Evolutionary conservation across 2,797 vertebrate genomes (phyloP).

Genomic region (Anguilla anguilla): DNA sequence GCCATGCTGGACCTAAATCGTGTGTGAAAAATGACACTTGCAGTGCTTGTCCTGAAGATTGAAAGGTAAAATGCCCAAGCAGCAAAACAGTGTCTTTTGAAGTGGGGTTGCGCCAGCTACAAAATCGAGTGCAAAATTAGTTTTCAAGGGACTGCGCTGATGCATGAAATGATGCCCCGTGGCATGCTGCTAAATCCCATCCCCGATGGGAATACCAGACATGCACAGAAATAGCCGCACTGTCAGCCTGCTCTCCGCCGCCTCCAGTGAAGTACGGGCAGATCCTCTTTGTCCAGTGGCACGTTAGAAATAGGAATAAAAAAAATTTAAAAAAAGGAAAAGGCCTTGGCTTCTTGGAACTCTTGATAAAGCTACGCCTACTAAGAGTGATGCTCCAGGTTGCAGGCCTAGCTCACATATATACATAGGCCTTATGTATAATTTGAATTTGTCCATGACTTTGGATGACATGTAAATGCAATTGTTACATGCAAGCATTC

Average conservation of each 20-base stretch:
- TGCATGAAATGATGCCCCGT: slow-evolving; percentile 85
- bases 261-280: neutral
- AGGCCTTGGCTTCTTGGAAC: neutral
- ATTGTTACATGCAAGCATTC: neutral
- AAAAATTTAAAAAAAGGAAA: neutral
- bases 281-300: slow-evolving; percentile 22
- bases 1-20: slow-evolving; percentile 14
- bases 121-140: slow-evolving; percentile 74
- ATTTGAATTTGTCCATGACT: slow-evolving; percentile 13
- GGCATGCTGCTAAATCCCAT: slow-evolving; percentile 72
- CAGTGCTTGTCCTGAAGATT: slow-evolving; percentile 19
- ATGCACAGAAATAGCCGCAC: slow-evolving; percentile 64
- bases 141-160: slow-evolving; percentile 77
- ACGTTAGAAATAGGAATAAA: neutral
- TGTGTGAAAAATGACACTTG: slow-evolving; percentile 18
- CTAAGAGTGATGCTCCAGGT: neutral
- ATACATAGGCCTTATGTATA: slow-evolving; percentile 16
- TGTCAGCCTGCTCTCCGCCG: slow-evolving; percentile 22
- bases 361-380: neutral
- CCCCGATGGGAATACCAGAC: slow-evolving; percentile 62
- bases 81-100: slow-evolving; percentile 55
- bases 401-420: neutral
- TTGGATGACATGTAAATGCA: neutral
- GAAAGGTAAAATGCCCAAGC: slow-evolving; percentile 41
- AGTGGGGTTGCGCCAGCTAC: slow-evolving; percentile 59